These are phyloP conservation scores for Meloe dianella DNA, from an alignment of 2,888 invertebrate species.

Conservation along the genomic window DNA sequence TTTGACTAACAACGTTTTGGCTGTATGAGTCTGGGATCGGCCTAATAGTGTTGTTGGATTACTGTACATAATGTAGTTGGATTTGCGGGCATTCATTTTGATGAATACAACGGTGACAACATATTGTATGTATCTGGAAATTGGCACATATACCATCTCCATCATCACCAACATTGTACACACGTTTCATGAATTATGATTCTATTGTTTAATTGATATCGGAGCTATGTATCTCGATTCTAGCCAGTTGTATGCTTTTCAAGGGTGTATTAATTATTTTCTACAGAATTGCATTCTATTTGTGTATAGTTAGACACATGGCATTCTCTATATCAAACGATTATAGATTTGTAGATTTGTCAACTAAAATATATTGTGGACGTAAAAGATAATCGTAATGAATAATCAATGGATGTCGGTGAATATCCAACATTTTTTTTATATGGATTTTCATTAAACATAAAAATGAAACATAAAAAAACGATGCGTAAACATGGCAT, in stretches of 20 bases:
- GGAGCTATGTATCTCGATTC: slow-evolving; percentile 5
- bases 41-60: neutral
- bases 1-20: too few species aligned
- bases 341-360: neutral
- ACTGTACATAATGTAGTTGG: neutral
- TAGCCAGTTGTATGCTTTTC: neutral
- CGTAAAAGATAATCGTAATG: neutral
- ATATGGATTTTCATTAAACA: too few species aligned
- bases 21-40: too few species aligned
- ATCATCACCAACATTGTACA: neutral
- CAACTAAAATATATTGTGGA: neutral
- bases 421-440: too few species aligned
- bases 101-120: slow-evolving; percentile 11
- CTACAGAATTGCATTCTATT: neutral
- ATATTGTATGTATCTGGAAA: neutral
- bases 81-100: neutral
- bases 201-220: slow-evolving; percentile 16
- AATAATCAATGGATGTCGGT: too few species aligned
- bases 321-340: neutral
- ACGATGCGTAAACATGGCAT: too few species aligned
- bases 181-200: slow-evolving; percentile 16
- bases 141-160: neutral
- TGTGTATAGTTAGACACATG: neutral
- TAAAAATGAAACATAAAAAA: too few species aligned
- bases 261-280: slow-evolving; percentile 4